Evolutionary conservation across 2,113 vertebrate species (phyloP).

Genomic region (Podarcis muralis): DNA sequence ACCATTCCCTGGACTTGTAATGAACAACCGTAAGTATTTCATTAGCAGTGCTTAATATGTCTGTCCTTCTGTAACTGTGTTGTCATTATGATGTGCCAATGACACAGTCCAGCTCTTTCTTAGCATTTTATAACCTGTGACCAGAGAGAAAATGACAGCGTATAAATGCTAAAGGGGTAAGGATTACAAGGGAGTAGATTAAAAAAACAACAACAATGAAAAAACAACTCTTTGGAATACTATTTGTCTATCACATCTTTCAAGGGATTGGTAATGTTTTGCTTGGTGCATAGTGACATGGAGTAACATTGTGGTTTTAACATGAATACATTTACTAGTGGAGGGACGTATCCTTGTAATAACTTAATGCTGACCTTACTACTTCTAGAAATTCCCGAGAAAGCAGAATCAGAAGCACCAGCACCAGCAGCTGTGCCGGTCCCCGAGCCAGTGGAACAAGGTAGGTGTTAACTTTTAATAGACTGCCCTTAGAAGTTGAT

Average conservation of each 20-base stretch:
- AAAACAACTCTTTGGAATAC: too few species aligned
- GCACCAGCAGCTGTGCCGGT: not conserved
- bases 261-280: not conserved
- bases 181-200: too few species aligned
- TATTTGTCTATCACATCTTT: not conserved
- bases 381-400: conserved; percentile 72
- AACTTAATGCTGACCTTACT: not conserved
- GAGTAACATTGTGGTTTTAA: not conserved
- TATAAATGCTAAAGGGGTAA: too few species aligned
- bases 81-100: not conserved
- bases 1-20: conserved; percentile 73
- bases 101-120: not conserved
- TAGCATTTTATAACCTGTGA: not conserved
- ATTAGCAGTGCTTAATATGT: not conserved
- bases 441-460: conserved; percentile 62
- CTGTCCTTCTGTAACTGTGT: not conserved
- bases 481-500: not conserved
- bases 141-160: not conserved
- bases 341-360: not conserved
- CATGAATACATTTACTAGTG: not conserved
- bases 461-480: conserved; percentile 46
- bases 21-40: conserved; percentile 73
- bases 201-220: too few species aligned
- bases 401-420: conserved; percentile 66
- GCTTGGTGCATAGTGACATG: not conserved